These are phyloP conservation scores for Numenius phaeopus DNA, from an alignment of 2,797 vertebrate species.

Conservation along the genomic window DNA sequence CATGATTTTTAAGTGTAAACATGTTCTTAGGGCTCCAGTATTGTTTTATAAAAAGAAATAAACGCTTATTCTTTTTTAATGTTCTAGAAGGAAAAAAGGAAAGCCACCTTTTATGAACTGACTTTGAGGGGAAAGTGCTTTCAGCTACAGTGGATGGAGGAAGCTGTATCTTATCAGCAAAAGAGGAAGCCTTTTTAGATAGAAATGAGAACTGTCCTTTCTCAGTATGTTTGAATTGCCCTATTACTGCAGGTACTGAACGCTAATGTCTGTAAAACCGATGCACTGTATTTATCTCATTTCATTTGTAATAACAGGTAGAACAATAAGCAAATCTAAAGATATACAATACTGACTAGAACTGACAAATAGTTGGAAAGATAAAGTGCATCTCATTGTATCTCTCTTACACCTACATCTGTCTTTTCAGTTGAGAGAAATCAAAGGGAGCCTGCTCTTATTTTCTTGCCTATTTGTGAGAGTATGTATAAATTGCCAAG, in stretches of 20 bases:
- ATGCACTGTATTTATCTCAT: not conserved
- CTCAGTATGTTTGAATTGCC: not conserved
- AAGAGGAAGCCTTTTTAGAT: not conserved
- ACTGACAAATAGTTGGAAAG: slow-evolving; percentile 1
- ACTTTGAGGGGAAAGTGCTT: not conserved
- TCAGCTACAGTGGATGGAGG: not conserved
- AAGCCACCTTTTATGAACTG: not conserved
- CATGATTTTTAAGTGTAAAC: not conserved
- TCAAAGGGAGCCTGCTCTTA: not conserved
- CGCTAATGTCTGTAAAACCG: not conserved
- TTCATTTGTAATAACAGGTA: not conserved
- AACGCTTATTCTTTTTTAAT: not conserved
- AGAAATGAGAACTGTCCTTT: not conserved
- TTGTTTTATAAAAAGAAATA: not conserved
- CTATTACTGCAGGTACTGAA: not conserved
- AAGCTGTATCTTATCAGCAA: not conserved
- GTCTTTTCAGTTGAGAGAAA: not conserved
- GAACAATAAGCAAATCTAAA: slow-evolving; percentile 29
- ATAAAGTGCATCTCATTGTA: not conserved
- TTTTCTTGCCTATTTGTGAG: slow-evolving; percentile 26
- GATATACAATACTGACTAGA: not conserved
- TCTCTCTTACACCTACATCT: slow-evolving; percentile 15
- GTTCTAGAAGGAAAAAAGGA: not conserved
- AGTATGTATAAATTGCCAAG: not conserved
- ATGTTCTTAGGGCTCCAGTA: not conserved